Conservation (phyloP, 2,113 vertebrate species). For the Capreolus pygargus region DNA sequence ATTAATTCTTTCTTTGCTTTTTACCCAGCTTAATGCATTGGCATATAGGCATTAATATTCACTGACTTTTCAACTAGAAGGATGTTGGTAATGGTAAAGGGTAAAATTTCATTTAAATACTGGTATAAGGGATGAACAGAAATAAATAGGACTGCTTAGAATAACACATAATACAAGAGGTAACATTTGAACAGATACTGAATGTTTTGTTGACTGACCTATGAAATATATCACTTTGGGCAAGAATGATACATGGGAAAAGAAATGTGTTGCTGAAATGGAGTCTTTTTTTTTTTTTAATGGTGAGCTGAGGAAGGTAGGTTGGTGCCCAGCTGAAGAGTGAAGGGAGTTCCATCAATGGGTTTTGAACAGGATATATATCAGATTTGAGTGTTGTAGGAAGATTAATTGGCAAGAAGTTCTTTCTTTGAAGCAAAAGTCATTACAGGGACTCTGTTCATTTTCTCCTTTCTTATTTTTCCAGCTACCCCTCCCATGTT, state of each 20-base stretch:
- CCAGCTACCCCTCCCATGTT: not conserved
- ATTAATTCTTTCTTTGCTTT: not conserved
- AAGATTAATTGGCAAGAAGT: not conserved
- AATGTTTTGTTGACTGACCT: not conserved
- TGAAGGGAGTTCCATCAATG: not conserved
- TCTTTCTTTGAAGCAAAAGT: not conserved
- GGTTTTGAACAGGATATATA: not conserved
- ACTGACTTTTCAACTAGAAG: not conserved
- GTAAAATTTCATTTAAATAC: not conserved
- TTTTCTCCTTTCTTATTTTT: not conserved
- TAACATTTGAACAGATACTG: not conserved
- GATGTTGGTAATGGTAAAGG: not conserved
- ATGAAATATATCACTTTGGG: not conserved
- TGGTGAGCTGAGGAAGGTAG: not conserved
- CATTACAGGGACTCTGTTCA: no score
- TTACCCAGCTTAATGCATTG: no score
- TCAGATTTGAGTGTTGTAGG: not conserved
- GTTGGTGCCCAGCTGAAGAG: fast-evolving
- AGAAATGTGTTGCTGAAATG: not conserved
- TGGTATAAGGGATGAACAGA: not conserved
- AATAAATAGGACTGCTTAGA: not conserved
- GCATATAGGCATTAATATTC: not conserved
- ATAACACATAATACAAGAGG: not conserved
- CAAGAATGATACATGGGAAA: not conserved
- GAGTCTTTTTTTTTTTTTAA: not conserved